Evolutionary conservation across 2,113 vertebrate genomes (phyloP).

Genomic region (Dryoscopus gambensis): DNA sequence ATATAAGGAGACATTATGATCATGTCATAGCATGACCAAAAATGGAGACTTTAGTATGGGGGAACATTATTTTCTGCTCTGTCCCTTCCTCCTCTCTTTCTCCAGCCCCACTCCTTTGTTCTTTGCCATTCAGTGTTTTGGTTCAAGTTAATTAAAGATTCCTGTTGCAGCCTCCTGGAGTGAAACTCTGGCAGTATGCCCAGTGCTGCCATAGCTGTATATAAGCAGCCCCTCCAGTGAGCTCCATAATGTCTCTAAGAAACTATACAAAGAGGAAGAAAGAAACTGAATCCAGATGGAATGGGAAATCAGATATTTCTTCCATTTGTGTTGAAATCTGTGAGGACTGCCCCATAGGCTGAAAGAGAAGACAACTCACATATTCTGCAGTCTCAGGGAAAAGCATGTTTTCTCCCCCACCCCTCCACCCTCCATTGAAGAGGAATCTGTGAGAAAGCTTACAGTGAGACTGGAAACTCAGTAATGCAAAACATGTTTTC

Average conservation of each 20-base stretch:
- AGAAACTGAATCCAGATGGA: slow-evolving; percentile 72
- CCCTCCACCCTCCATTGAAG: neutral
- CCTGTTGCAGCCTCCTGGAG: slow-evolving; percentile 63
- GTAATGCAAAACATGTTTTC: slow-evolving; percentile 54
- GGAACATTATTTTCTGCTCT: slow-evolving; percentile 28
- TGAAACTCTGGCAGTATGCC: slow-evolving; percentile 65
- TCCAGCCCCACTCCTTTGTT: slow-evolving; percentile 31
- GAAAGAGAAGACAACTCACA: slow-evolving; percentile 57
- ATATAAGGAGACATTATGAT: neutral
- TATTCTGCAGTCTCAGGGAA: neutral
- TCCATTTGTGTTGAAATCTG: slow-evolving; percentile 54
- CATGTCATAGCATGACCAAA: slow-evolving; percentile 9
- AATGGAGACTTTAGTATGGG: slow-evolving; percentile 24
- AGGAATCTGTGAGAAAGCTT: slow-evolving; percentile 48
- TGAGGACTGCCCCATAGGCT: slow-evolving; percentile 35
- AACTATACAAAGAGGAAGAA: slow-evolving; percentile 67
- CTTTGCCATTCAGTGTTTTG: slow-evolving; percentile 49
- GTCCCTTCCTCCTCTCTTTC: neutral
- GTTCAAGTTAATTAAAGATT: slow-evolving; percentile 72
- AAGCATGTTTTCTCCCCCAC: slow-evolving; percentile 23
- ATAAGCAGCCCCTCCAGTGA: slow-evolving; percentile 46
- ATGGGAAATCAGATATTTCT: slow-evolving; percentile 65
- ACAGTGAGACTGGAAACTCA: neutral
- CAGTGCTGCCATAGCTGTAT: slow-evolving; percentile 30
- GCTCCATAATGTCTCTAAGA: slow-evolving; percentile 56